These are phyloP conservation scores for Acronicta alni DNA, from an alignment of 2,888 invertebrate genomes.

Conservation along the genomic window DNA sequence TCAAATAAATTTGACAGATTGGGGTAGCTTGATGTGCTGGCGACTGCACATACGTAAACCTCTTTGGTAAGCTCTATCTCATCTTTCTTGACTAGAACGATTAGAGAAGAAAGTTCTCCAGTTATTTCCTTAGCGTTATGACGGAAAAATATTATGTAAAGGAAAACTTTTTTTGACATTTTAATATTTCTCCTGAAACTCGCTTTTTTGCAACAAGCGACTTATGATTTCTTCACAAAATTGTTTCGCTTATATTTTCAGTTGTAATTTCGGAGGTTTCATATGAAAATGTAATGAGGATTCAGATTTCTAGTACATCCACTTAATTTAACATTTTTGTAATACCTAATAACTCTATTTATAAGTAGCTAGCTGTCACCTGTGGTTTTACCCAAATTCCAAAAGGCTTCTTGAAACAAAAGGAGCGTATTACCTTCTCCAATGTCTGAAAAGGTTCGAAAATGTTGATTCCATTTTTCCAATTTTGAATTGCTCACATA, in stretches of 20 bases:
- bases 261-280: constrained; percentile 1
- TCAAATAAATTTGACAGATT: too few relatives aligned
- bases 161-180: constrained; percentile 22
- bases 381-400: too few relatives aligned
- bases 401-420: too few relatives aligned
- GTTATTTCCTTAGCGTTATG: constrained; percentile 9
- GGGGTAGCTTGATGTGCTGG: too few relatives aligned
- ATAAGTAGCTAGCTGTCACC: too few relatives aligned
- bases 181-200: constrained; percentile 21
- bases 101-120: background rate
- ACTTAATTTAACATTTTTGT: too few relatives aligned
- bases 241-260: constrained; percentile 16
- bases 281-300: background rate
- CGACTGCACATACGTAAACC: too few relatives aligned
- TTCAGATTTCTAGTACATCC: background rate
- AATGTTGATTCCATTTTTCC: too few relatives aligned
- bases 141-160: constrained; percentile 34
- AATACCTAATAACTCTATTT: too few relatives aligned
- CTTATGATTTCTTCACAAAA: constrained; percentile 23
- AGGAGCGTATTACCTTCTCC: too few relatives aligned
- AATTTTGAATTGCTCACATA: too few relatives aligned
- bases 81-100: background rate
- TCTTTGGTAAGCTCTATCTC: background rate
- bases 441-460: too few relatives aligned
- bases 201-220: constrained; percentile 20